Conservation (phyloP, 2,113 vertebrate genomes). For the Centropus unirufus region DNA sequence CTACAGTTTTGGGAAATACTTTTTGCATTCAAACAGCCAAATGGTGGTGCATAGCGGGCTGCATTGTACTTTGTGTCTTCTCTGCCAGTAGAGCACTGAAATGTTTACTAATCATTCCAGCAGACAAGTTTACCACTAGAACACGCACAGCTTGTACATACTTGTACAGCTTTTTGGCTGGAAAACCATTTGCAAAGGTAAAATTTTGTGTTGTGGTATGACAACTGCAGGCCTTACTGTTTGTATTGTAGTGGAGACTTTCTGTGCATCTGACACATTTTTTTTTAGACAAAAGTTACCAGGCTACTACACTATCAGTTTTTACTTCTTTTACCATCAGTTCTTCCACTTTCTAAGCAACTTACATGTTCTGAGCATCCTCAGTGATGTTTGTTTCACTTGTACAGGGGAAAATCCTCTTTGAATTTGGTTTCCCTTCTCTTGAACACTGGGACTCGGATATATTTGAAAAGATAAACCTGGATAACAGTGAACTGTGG, state of each 20-base stretch:
- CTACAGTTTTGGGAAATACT: neutral
- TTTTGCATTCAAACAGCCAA: neutral
- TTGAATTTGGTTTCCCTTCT: neutral
- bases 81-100: neutral
- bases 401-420: neutral
- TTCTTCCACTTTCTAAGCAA: neutral
- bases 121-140: neutral
- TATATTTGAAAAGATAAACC: neutral
- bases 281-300: neutral
- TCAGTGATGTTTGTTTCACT: neutral
- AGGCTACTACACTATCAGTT: neutral
- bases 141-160: neutral
- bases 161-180: neutral
- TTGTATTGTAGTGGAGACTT: neutral
- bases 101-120: neutral
- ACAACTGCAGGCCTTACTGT: neutral
- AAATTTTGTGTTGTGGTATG: neutral
- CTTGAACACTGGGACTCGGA: neutral
- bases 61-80: neutral
- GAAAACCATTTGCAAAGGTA: neutral
- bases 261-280: neutral
- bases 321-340: neutral
- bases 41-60: neutral
- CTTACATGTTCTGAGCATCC: neutral
- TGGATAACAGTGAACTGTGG: neutral